These are phyloP conservation scores for Myanophis thanlyinensis DNA, from an alignment of 2,113 vertebrate species.

Conservation along the genomic window DNA sequence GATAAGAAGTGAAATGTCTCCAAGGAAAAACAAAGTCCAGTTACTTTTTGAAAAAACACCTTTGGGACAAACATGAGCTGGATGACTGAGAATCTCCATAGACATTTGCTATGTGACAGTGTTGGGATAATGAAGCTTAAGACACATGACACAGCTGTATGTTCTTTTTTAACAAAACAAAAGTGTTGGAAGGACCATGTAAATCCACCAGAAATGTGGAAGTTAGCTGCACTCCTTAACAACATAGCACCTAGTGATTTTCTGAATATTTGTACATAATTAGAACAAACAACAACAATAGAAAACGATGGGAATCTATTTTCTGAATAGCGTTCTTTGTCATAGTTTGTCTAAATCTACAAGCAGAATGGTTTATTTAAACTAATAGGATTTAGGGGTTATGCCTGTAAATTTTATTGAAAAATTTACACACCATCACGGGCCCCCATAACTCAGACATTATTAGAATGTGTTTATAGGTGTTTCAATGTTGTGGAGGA, in stretches of 20 bases:
- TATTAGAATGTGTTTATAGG: background rate
- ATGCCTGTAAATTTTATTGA: background rate
- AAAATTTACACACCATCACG: background rate
- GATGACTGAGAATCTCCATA: background rate
- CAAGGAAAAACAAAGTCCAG: background rate
- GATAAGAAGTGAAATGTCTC: background rate
- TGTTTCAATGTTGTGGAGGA: background rate
- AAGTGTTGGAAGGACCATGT: background rate
- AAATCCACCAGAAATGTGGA: background rate
- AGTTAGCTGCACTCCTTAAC: too few species aligned
- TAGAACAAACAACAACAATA: background rate
- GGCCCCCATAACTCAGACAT: background rate
- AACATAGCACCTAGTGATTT: background rate
- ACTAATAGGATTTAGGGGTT: background rate
- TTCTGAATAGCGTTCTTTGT: background rate
- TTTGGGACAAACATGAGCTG: background rate
- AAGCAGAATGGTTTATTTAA: background rate
- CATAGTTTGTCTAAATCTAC: background rate
- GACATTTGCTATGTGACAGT: background rate
- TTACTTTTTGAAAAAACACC: background rate
- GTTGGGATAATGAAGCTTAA: background rate
- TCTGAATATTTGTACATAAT: background rate
- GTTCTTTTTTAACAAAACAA: background rate
- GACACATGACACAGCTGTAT: background rate
- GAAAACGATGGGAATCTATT: background rate